A percentile compares a stretch with the other conserved stretches of the same genome.
Evolutionary conservation across 30 jellyfish, hydroid and myxozoan species (phyloP).

Genomic region (Turritopsis dohrnii): DNA sequence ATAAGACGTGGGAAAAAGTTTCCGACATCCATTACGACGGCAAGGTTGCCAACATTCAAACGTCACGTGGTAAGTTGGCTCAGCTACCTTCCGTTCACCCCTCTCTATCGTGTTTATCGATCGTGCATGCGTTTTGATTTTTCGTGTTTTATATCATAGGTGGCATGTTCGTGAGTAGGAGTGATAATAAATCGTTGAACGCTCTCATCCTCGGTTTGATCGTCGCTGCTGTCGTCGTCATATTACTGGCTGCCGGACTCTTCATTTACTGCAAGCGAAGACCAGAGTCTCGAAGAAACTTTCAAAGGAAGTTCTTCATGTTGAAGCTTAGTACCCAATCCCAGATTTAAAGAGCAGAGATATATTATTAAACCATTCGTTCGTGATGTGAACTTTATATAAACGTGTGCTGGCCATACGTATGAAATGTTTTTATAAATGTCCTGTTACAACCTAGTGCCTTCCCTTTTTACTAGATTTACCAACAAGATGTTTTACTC

Average conservation of each 20-base stretch:
- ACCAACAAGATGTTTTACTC: no score
- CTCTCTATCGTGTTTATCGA: not conserved
- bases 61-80: conserved; percentile 44
- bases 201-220: conserved; percentile 56
- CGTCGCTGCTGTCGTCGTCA: conserved; percentile 46
- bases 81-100: not conserved
- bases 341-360: not conserved
- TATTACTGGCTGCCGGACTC: conserved; percentile 46
- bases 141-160: conserved; percentile 49
- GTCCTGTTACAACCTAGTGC: no score
- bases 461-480: no score
- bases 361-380: no score
- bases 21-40: conserved; percentile 35
- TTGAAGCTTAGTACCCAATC: conserved; percentile 1
- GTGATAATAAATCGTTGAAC: conserved; percentile 16
- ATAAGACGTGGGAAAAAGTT: conserved; percentile 53
- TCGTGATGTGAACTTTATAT: no score
- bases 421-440: not conserved
- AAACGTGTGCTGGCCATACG: not conserved
- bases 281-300: conserved; percentile 44
- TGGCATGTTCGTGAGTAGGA: conserved; percentile 70
- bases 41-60: conserved; percentile 47
- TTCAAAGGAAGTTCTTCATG: not conserved
- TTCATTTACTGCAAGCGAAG: conserved; percentile 42
- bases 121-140: no score